These are phyloP conservation scores for Todus mexicanus DNA, from an alignment of 2,797 vertebrate species.

Conservation along the genomic window DNA sequence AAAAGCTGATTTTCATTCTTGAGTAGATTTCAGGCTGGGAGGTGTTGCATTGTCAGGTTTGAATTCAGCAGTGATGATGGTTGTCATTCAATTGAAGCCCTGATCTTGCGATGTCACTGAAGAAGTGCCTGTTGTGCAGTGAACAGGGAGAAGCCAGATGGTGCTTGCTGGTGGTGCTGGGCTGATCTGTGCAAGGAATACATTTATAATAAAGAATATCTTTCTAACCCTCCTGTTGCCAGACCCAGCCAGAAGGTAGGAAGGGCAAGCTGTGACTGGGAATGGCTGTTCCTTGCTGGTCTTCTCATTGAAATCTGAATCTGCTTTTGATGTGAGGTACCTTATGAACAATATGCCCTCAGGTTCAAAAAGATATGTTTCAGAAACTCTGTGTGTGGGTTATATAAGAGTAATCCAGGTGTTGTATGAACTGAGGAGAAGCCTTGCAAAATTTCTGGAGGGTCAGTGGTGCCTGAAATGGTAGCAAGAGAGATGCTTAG, in stretches of 20 bases:
- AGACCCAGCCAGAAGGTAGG: not conserved
- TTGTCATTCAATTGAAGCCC: not conserved
- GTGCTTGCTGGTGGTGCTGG: not conserved
- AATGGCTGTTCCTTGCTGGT: not conserved
- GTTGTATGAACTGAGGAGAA: not conserved
- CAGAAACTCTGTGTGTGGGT: not conserved
- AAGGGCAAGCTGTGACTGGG: not conserved
- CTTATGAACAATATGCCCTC: rapidly evolving
- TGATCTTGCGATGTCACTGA: not conserved
- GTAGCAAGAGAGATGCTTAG: not conserved
- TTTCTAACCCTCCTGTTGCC: not conserved
- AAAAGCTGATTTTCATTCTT: not conserved
- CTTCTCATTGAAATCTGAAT: not conserved
- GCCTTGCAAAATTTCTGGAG: not conserved
- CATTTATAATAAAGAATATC: rapidly evolving
- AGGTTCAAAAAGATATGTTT: not conserved
- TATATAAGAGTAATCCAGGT: rapidly evolving
- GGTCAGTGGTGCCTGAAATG: not conserved
- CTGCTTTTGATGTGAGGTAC: not conserved
- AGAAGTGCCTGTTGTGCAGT: not conserved
- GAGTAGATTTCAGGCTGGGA: not conserved
- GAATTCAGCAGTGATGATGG: not conserved
- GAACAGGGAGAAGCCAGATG: not conserved
- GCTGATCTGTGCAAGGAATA: not conserved
- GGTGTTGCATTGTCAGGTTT: not conserved